Conservation (phyloP, 2,888 invertebrate genomes). For the Steinernema carpocapsae region DNA sequence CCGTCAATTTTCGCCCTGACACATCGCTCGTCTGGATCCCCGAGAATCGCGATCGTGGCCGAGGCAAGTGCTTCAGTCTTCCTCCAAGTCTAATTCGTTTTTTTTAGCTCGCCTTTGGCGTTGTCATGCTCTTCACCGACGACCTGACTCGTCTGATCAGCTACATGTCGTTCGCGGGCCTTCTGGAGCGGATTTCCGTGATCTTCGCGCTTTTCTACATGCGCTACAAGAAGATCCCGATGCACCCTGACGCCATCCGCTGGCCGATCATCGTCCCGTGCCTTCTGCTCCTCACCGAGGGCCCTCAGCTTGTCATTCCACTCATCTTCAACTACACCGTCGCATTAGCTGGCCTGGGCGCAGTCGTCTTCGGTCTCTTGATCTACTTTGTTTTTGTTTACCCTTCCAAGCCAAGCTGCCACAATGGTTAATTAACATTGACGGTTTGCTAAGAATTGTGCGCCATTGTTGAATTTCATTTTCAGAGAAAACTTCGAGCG, state of each 20-base stretch:
- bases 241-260: conserved; percentile 58
- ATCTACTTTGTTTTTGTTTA: conserved; percentile 52
- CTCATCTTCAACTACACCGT: conserved; percentile 49
- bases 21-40: conserved; percentile 42
- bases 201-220: conserved; percentile 64
- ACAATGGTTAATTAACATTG: conserved; percentile 40
- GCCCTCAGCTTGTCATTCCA: conserved; percentile 50
- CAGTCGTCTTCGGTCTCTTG: conserved; percentile 48
- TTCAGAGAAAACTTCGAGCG: not conserved
- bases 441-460: conserved; percentile 38
- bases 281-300: conserved; percentile 54
- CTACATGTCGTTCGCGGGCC: conserved; percentile 64
- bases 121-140: conserved; percentile 60
- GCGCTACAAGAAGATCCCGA: conserved; percentile 46
- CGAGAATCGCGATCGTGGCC: conserved; percentile 49
- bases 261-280: conserved; percentile 63
- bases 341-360: conserved; percentile 50
- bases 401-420: conserved; percentile 48
- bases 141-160: conserved; percentile 60
- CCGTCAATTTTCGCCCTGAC: conserved; percentile 45
- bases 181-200: conserved; percentile 63
- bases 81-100: not conserved
- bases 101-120: conserved; percentile 47
- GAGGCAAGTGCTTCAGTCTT: conserved; percentile 42
- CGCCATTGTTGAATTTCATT: not conserved